A percentile compares a stretch with the other conserved stretches of the same genome.
These are phyloP conservation scores for Rhinopithecus roxellana DNA, from an alignment of 2,113 vertebrate genomes.

Conservation along the genomic window DNA sequence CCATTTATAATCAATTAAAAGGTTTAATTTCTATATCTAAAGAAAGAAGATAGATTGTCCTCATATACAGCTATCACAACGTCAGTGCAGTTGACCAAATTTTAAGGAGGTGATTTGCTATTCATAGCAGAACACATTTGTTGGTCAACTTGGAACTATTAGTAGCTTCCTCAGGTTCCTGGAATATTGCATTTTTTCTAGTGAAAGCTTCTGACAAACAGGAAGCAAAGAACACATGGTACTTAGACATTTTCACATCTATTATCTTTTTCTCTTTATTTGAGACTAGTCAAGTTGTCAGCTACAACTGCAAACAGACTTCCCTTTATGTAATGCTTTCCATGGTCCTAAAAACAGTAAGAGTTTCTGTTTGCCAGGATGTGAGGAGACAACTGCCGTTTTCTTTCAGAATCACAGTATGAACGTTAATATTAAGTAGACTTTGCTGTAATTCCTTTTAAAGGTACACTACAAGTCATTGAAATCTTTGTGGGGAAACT, in stretches of 20 bases:
- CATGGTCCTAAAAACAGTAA: constrained; percentile 41
- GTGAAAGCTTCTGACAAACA: not conserved
- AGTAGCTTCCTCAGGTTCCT: rapidly evolving
- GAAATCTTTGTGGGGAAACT: not conserved
- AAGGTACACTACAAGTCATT: not conserved
- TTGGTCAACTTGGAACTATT: not conserved
- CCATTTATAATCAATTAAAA: not conserved
- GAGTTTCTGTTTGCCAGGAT: not conserved
- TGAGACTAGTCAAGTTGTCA: constrained; percentile 33
- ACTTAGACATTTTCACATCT: not conserved
- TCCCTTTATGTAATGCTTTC: constrained; percentile 44
- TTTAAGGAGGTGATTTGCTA: not conserved
- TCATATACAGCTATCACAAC: not conserved
- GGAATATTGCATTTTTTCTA: not conserved
- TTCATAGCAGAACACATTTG: not conserved
- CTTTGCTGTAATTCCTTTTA: not conserved
- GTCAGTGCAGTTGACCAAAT: not conserved
- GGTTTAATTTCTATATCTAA: not conserved
- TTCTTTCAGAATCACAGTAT: not conserved
- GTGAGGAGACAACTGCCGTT: not conserved
- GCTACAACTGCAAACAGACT: constrained; percentile 42
- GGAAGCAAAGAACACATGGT: not conserved
- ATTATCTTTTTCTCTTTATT: constrained; percentile 36
- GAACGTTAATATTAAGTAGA: constrained; percentile 48
- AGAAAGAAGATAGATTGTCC: not conserved